Evolutionary conservation across 2,888 invertebrate genomes (phyloP), one percentile per base, ranked within the genome.

Genomic region (Drosophila setosimentum): DNA sequence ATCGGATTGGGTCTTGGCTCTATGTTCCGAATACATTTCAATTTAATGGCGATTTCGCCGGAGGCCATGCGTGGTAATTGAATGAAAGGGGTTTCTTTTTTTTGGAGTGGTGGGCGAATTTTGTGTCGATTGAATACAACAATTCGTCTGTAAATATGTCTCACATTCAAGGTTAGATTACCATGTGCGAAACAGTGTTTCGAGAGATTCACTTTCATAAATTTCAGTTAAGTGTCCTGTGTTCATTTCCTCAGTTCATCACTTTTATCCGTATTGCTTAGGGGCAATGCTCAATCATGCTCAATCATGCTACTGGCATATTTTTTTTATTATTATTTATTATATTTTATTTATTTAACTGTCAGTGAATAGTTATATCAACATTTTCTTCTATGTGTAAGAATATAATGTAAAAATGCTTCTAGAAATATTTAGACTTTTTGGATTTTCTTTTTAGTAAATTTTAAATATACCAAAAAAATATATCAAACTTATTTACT

Each of bases 61-160:
- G n/a, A 63, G 33, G 29, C 71, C 80, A 76, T 63, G 74, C 68
- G 62, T 64, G 50, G 42, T 68, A 78, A 72, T 81, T 78, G 75
- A 68, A 66, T 68, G 29, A 70, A 78, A 62, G 68, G 66, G 60
- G 64, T 61, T 24, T 45, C 21, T 16, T 45, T 13, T 10, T 33
- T 35, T 48, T 13, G 32, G 59, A n/a, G 29, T 45, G 18, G 16
- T 18, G n/a, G 29, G 37, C 16, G 24, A 10, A 10, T n/a, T 18
- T 24, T 10, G 18, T 10, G 32, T 32, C 49, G 21, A 18, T 48
- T 29, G 33, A 18, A 30, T 37, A 42, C 37, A 48, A 59, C 67
- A 66, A 78, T 81, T 89, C 68, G 76, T 48, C 64, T 85, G 76
- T 57, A 71, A 71, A 79, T 66, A 71, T 67, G 58, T 54, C 66